Evolutionary conservation across 2,113 vertebrate species (phyloP), one percentile per base, ranked within the genome.

Genomic region (Pycnonotus jocosus): DNA sequence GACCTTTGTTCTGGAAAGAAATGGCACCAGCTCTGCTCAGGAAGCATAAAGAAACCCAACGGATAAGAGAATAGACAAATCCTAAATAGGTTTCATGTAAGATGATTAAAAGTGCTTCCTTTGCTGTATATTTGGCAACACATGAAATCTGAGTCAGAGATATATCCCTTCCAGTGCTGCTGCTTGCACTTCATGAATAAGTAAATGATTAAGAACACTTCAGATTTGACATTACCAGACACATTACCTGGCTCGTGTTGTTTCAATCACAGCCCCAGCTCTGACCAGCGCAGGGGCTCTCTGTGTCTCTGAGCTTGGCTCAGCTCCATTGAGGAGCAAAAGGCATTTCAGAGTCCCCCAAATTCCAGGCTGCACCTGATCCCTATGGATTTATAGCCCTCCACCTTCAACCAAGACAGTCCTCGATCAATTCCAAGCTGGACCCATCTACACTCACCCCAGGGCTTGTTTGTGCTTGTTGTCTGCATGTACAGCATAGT

Each of bases 101-200:
- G 69, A 93, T 88, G 82, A 94, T 96, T 92, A 95, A 90, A 96
- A 95, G 76, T 95, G 50, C 70, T 91, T 95, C 92, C 93, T 95
- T 60, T 83, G 69, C 92, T 81, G 48, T 58, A 10, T 50, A 73
- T 81, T 80, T 95, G 95, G 95, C 79, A 95, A 83, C 88, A 73
- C 25, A 2, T 47, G 80, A 94, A 93, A 90, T 42, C 5, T 90
- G 90, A 96, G 79, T 91, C 93, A 85, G 81, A 94, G 62, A 90
- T 54, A 69, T 73, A 95, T 81, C 81, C 80, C 77, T 92, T 53
- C 83, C 33, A 20, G 54, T 38, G n/a, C 68, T 56, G 72, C 66
- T 82, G 80, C 83, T 8, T 61, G 66, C 47, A 94, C 77, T 64
- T 94, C 90, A 77, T 56, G 73, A 96, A 92, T 93, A 96, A 96